Evolutionary conservation across 2,888 invertebrate genomes (phyloP).

Genomic region (Amphipyra berbera): DNA sequence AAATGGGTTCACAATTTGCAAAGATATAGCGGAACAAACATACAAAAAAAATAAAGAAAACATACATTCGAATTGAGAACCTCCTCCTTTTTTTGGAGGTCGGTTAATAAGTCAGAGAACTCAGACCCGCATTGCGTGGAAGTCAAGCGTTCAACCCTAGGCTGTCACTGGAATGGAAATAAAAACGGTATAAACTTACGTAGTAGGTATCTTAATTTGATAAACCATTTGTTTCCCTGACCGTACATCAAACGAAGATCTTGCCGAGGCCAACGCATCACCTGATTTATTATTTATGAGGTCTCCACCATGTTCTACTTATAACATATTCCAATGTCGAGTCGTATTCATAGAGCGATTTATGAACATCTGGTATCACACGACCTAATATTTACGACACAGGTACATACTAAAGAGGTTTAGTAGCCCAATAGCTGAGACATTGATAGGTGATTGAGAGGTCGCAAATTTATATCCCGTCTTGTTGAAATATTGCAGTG

Average conservation of each 20-base stretch:
- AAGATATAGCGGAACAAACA: no score
- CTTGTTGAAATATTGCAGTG: background rate
- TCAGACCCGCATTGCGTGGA: no score
- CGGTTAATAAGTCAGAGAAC: no score
- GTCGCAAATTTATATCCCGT: background rate
- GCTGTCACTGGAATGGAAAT: no score
- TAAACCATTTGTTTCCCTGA: no score
- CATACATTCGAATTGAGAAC: no score
- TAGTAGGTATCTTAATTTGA: no score
- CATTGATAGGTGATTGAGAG: constrained; percentile 13
- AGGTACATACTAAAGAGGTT: background rate
- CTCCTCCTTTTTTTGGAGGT: no score
- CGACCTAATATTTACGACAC: constrained; percentile 44
- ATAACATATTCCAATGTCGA: constrained; percentile 44
- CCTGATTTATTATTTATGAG: constrained; percentile 51
- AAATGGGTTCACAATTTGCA: no score
- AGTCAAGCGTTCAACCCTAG: no score
- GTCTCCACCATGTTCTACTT: constrained; percentile 47
- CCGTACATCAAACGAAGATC: constrained; percentile 9
- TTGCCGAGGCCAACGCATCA: constrained; percentile 30
- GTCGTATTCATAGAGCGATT: constrained; percentile 40
- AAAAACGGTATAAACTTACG: no score
- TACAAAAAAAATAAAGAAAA: no score
- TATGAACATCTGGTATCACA: constrained; percentile 48
- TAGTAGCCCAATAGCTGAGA: constrained; percentile 10